Percentiles rank a stretch among this genome's conserved stretches.
phyloP scores from a whole-genome alignment of 2,797 vertebrate genomes.

The Rhinophrynus dorsalis region DNA sequence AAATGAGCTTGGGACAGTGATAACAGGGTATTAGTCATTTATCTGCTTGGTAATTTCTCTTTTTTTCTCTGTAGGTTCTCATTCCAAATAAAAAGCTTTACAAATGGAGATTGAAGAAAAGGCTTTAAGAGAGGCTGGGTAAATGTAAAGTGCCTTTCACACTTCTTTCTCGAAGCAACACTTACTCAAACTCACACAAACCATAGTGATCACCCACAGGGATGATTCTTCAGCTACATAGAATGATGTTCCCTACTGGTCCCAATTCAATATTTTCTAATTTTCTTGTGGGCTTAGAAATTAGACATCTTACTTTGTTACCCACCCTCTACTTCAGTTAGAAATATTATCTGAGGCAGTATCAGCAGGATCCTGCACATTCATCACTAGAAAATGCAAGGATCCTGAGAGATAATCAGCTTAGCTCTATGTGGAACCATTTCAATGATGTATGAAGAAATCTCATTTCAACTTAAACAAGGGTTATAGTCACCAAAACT shows the following conservation, averaged over 20 bases:
- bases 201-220: not conserved
- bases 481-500: not conserved
- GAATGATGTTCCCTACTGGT: not conserved
- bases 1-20: too few species aligned
- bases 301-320: not conserved
- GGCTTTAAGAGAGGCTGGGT: too few species aligned
- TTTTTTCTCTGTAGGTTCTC: too few species aligned
- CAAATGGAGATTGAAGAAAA: too few species aligned
- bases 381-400: not conserved
- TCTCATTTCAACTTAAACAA: not conserved
- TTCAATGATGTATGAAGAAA: not conserved
- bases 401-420: not conserved
- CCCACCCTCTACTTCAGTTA: not conserved
- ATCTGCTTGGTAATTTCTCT: too few species aligned
- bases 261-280: not conserved
- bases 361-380: not conserved
- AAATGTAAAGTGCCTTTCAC: not conserved
- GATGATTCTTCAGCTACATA: not conserved
- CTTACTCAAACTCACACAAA: not conserved
- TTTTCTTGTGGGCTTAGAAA: not conserved
- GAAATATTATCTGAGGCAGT: not conserved
- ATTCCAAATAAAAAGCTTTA: too few species aligned
- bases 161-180: not conserved
- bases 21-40: too few species aligned
- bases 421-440: not conserved